Evolutionary conservation across 2,797 vertebrate genomes (phyloP).

Genomic region (Eulemur mongoz): DNA sequence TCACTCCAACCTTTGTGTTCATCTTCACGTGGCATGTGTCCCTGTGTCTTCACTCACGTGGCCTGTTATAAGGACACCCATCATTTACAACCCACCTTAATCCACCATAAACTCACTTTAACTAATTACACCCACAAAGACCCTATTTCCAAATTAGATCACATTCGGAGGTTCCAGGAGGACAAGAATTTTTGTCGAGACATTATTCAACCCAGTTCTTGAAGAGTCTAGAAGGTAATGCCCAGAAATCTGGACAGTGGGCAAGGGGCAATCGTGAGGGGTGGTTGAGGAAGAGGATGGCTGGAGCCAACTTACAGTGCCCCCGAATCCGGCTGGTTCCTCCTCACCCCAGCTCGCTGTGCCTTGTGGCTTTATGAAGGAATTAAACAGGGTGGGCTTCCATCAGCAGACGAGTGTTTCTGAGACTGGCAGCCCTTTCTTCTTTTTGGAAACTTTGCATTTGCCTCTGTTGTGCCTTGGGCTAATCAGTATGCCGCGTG

Average conservation of each 20-base stretch:
- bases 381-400: not conserved
- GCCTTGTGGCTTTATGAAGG: not conserved
- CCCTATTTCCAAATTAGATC: not conserved
- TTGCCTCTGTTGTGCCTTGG: conserved; percentile 15
- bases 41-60: not conserved
- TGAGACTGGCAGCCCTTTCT: conserved; percentile 13
- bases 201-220: not conserved
- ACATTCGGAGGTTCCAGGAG: not conserved
- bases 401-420: not conserved
- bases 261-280: not conserved
- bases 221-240: not conserved
- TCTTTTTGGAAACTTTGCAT: conserved; percentile 25
- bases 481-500: conserved; percentile 36
- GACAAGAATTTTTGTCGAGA: not conserved
- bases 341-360: not conserved
- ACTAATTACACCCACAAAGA: not conserved
- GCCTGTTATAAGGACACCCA: not conserved
- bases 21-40: fast-evolving
- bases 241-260: not conserved
- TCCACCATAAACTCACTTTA: not conserved
- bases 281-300: not conserved
- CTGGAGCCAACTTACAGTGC: not conserved
- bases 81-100: not conserved
- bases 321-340: not conserved
- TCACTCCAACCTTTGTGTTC: not conserved